Conservation (phyloP, 2,797 vertebrate genomes). For the Helostoma temminkii region DNA sequence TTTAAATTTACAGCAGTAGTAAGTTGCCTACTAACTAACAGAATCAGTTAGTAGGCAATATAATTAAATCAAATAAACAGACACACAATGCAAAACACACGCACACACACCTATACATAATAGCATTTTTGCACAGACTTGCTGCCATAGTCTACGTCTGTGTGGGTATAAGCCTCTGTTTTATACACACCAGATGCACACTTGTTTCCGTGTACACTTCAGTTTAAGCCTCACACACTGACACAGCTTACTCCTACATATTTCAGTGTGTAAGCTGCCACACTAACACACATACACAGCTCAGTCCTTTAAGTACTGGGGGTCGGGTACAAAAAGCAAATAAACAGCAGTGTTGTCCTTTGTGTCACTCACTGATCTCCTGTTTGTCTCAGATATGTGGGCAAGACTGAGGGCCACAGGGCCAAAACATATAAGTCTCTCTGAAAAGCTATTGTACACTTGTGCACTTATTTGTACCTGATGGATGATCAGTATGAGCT, state of each 20-base stretch:
- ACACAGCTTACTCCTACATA: no score
- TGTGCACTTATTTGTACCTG: slow-evolving; percentile 10
- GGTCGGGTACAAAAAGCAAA: slow-evolving; percentile 21
- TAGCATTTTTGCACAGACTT: no score
- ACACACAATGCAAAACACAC: background rate
- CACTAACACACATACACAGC: background rate
- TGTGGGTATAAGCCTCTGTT: background rate
- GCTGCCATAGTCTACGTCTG: no score
- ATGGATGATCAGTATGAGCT: slow-evolving; percentile 27
- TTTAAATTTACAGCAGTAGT: no score
- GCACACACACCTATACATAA: background rate
- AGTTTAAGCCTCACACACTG: background rate
- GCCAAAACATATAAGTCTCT: background rate
- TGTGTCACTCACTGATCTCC: slow-evolving; percentile 32
- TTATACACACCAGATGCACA: background rate
- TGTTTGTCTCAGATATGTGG: slow-evolving; percentile 51
- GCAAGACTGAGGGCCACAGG: slow-evolving; percentile 19
- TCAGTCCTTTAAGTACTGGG: background rate
- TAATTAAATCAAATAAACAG: no score
- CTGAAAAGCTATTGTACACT: slow-evolving; percentile 29
- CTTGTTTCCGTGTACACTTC: background rate
- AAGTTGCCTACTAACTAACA: no score
- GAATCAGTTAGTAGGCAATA: no score
- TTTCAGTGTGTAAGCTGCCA: background rate
- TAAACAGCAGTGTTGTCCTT: slow-evolving; percentile 27